phyloP scores from a whole-genome alignment of 2,113 vertebrate species.

The Trogon melanurus region DNA sequence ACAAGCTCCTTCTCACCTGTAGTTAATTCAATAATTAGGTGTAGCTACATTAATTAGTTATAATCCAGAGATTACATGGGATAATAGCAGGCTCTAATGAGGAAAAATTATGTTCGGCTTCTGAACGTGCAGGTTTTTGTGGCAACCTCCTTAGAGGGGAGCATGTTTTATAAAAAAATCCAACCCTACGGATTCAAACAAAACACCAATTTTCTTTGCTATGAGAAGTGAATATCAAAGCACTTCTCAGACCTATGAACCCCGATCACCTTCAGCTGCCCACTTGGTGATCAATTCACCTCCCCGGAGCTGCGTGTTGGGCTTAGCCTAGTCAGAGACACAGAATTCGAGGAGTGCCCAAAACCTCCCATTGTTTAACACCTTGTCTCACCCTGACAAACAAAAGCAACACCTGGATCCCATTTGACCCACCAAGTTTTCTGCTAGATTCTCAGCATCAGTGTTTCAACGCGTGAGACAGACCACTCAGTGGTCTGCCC shows the following conservation, averaged over 20 bases:
- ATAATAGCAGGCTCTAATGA: not conserved
- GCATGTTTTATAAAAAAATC: not conserved
- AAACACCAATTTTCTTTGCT: not conserved
- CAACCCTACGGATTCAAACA: not conserved
- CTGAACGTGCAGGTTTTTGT: not conserved
- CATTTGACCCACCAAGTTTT: not conserved
- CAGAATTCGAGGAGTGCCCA: not conserved
- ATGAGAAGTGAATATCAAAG: not conserved
- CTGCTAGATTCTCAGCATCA: not conserved
- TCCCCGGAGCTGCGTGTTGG: not conserved
- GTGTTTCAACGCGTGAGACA: not conserved
- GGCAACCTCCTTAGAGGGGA: not conserved
- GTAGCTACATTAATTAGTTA: constrained; percentile 34
- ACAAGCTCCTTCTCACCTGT: constrained; percentile 43
- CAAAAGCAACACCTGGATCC: not conserved
- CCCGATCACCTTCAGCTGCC: not conserved
- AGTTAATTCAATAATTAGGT: constrained; percentile 24
- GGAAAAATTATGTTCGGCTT: not conserved
- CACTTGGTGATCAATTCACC: not conserved
- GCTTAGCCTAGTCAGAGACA: not conserved
- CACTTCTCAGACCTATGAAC: not conserved
- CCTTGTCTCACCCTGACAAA: not conserved
- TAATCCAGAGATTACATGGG: constrained; percentile 45
- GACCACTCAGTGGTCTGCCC: not conserved
- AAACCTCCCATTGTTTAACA: not conserved